Conservation (phyloP, 2,888 invertebrate genomes). For the Leptinotarsa peninsularis region DNA sequence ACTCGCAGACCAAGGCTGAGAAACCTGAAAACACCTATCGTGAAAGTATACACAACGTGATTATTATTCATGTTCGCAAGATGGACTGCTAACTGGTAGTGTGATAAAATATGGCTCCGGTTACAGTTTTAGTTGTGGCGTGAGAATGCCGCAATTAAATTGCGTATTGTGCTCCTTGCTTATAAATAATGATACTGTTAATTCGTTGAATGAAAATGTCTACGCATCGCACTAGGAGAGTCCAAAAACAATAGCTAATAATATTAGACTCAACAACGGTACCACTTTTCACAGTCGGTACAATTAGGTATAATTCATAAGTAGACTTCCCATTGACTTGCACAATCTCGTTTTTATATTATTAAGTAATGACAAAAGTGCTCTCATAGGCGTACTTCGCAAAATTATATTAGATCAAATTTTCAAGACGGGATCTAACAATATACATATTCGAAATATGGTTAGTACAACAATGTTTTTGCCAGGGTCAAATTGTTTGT, state of each 20-base stretch:
- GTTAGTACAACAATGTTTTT: too few relatives aligned
- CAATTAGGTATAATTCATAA: slow-evolving; percentile 44
- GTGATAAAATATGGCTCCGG: neutral
- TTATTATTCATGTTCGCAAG: slow-evolving; percentile 3
- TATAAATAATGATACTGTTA: slow-evolving; percentile 44
- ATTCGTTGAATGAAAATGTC: slow-evolving; percentile 37
- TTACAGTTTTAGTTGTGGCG: slow-evolving; percentile 33
- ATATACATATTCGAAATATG: too few relatives aligned
- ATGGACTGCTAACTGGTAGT: slow-evolving; percentile 8
- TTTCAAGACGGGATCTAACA: too few relatives aligned
- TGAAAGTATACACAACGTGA: too few relatives aligned
- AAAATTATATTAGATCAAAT: neutral
- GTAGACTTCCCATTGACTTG: slow-evolving; percentile 43
- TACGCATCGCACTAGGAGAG: slow-evolving; percentile 33
- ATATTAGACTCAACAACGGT: slow-evolving; percentile 46
- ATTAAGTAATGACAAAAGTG: slow-evolving; percentile 41
- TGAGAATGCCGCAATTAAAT: slow-evolving; percentile 42
- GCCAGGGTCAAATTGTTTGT: too few relatives aligned
- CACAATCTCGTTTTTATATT: slow-evolving; percentile 41
- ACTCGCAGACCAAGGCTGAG: too few relatives aligned
- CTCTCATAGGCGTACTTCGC: neutral
- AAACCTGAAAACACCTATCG: too few relatives aligned
- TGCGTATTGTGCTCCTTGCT: slow-evolving; percentile 44
- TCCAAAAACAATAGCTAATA: slow-evolving; percentile 47
- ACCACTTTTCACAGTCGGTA: slow-evolving; percentile 45